phyloP scores from a whole-genome alignment of 1,140 invertebrate genomes.

The Lasioglossum albipes region DNA sequence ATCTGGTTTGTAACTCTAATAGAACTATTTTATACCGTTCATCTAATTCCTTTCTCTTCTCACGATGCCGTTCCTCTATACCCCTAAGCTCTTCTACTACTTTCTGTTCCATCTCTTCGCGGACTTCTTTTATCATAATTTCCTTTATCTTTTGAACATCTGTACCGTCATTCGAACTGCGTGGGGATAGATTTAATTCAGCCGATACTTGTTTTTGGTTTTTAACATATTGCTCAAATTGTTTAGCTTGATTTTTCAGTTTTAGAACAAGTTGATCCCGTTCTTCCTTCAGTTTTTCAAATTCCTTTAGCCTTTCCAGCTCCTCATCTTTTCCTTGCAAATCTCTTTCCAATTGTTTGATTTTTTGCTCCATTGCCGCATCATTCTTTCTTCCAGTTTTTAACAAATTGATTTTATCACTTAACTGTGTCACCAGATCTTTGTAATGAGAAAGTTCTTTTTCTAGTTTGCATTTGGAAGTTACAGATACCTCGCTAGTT shows the following conservation, averaged over 20 bases:
- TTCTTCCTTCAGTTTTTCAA: constrained; percentile 71
- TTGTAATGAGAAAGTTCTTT: constrained; percentile 69
- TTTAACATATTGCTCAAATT: constrained; percentile 74
- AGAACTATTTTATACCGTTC: constrained; percentile 69
- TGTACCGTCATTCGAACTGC: constrained; percentile 59
- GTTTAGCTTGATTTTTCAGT: constrained; percentile 73
- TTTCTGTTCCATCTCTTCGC: constrained; percentile 74
- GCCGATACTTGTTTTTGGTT: constrained; percentile 72
- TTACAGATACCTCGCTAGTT: constrained; percentile 40
- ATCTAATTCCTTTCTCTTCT: constrained; percentile 66
- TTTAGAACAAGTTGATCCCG: constrained; percentile 70
- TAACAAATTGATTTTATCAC: constrained; percentile 50
- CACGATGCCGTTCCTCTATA: constrained; percentile 67
- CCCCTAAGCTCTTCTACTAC: constrained; percentile 69
- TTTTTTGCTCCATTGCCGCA: constrained; percentile 56
- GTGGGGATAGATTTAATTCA: constrained; percentile 72
- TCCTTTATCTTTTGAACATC: constrained; percentile 74
- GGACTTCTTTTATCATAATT: constrained; percentile 67
- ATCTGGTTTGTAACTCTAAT: constrained; percentile 64
- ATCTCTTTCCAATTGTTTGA: constrained; percentile 71
- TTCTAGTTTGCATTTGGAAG: constrained; percentile 60
- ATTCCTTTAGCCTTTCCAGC: constrained; percentile 66
- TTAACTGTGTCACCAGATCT: constrained; percentile 60
- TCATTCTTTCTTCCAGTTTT: constrained; percentile 59
- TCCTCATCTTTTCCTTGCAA: constrained; percentile 64